A percentile compares a stretch with the other conserved stretches of the same genome.
Evolutionary conservation across 2,888 invertebrate genomes (phyloP).

Genomic region (Hedya salicella): DNA sequence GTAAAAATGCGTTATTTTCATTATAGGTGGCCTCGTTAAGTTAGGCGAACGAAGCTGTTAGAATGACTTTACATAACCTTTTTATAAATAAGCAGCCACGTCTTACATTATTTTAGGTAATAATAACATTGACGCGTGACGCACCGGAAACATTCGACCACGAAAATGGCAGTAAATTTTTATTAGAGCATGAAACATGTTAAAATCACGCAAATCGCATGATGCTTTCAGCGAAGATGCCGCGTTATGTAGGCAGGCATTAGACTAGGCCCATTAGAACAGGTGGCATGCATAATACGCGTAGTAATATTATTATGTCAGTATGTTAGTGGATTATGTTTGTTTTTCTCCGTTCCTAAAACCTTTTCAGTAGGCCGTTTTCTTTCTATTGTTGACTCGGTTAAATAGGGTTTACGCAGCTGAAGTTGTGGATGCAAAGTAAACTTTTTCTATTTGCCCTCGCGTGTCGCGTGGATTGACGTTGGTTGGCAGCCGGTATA

Average conservation of each 20-base stretch:
- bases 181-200: constrained; percentile 13
- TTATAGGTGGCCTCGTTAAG: background rate
- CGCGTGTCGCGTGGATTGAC: constrained; percentile 16
- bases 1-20: background rate
- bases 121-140: background rate
- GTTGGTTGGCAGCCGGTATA: background rate
- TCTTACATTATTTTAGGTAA: background rate
- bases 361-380: constrained; percentile 31
- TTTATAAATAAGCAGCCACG: background rate
- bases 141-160: constrained; percentile 10
- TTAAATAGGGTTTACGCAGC: constrained; percentile 39
- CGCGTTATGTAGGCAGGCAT: constrained; percentile 1
- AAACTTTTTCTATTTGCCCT: constrained; percentile 15
- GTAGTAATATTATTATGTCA: constrained; percentile 24
- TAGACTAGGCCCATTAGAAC: constrained; percentile 27
- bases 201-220: constrained; percentile 5
- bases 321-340: constrained; percentile 42
- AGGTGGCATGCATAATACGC: constrained; percentile 19
- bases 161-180: constrained; percentile 10
- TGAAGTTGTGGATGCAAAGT: constrained; percentile 20
- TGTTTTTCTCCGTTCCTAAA: constrained; percentile 23
- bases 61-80: no score
- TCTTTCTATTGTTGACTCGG: constrained; percentile 36
- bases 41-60: background rate
- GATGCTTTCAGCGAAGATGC: background rate